phyloP scores from a whole-genome alignment of 1,140 invertebrate genomes.

The Drosophila pachea region DNA sequence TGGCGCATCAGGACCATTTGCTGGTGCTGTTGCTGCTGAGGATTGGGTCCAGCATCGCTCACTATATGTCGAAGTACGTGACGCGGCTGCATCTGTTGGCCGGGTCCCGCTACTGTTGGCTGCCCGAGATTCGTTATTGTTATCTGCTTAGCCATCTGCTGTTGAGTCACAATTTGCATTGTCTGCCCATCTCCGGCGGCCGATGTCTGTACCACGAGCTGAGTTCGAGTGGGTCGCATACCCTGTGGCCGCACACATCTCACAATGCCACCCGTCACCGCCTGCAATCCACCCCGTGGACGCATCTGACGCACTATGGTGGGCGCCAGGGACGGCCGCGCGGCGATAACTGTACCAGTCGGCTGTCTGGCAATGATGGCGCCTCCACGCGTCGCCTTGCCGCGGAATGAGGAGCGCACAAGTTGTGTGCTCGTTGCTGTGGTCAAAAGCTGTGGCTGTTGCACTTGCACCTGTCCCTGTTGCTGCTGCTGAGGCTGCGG shows the following conservation, averaged over 20 bases:
- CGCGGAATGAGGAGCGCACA: slow-evolving; percentile 48
- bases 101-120: slow-evolving; percentile 28
- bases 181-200: slow-evolving; percentile 44
- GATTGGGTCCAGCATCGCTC: slow-evolving; percentile 37
- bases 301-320: slow-evolving; percentile 59
- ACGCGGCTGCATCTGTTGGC: slow-evolving; percentile 44
- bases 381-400: slow-evolving; percentile 48
- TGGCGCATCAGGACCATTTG: slow-evolving; percentile 65
- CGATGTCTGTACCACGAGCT: slow-evolving; percentile 50
- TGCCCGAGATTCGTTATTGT: slow-evolving; percentile 63
- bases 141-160: slow-evolving; percentile 52
- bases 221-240: slow-evolving; percentile 47
- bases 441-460: slow-evolving; percentile 49
- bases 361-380: slow-evolving; percentile 44
- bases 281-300: slow-evolving; percentile 43
- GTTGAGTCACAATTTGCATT: slow-evolving; percentile 60
- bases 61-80: slow-evolving; percentile 57
- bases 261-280: slow-evolving; percentile 33
- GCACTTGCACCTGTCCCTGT: slow-evolving; percentile 36
- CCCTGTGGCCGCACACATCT: slow-evolving; percentile 47
- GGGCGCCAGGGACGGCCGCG: slow-evolving; percentile 44
- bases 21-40: slow-evolving; percentile 45
- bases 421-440: slow-evolving; percentile 43
- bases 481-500: slow-evolving; percentile 28
- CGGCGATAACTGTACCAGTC: slow-evolving; percentile 39